Base-by-base conservation (phyloP, 2,113 vertebrate species). In the Odocoileus virginianus region DNA sequence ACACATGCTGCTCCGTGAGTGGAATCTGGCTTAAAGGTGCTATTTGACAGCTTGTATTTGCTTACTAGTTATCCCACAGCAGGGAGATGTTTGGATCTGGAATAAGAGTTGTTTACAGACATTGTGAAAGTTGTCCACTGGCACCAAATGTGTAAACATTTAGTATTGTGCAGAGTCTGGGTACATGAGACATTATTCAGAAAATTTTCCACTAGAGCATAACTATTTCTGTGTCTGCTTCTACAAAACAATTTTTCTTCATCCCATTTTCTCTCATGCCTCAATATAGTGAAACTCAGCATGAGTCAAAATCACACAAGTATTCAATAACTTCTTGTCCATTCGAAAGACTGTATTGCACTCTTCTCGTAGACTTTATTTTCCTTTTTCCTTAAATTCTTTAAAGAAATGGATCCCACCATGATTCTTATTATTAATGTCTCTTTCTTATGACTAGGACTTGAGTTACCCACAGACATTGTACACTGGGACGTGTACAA, bases 21-120 rank as follows among this genome's bases (percentile, higher is more conserved):
- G 52, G 78, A 95, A 82, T 96, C 79, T 94, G 92, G 45, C 96
- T 95, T 64, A 30, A 76, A 97, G 95, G 96, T 97, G 47, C 85
- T 40, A 14, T 96, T 91, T 96, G 96, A 96, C 97, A 97, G 96
- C 95, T 96, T 96, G 89, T 95, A 86, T 97, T 96, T 98, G 94
- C 96, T 94, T 88, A 82, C 74, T 96, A 94, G 82, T 95, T 60
- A 86, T 96, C 64, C 33, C 94, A 52, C 81, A 92, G 81, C 84
- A 95, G 74, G 87, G 57, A 91, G 91, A 92, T 92, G 43, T 95
- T 93, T 96, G 89, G 33, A 67, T 94, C 71, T 96, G 64, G 81
- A 96, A 92, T 93, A 84, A 94, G n/a, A 82, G 17, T 90, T 95
- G 89, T 97, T 98, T 97, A 92, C 86, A 96, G 76, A 96, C 36